Percentiles rank a stretch among this genome's conserved stretches.
Conservation (phyloP, 2,797 vertebrate species). For the Rhinella marina region DNA sequence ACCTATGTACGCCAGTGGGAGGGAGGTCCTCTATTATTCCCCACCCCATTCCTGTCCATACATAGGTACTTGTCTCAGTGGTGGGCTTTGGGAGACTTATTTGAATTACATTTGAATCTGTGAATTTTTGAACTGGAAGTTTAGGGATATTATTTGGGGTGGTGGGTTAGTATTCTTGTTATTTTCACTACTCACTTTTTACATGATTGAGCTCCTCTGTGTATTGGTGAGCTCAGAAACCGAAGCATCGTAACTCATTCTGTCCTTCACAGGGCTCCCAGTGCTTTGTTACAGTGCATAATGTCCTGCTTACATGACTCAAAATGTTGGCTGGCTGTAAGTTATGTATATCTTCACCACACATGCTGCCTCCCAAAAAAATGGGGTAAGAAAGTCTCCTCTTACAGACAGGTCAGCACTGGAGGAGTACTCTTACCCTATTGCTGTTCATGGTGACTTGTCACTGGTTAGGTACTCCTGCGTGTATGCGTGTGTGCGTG, state of each 20-base stretch:
- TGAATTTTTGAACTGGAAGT: conserved; percentile 93
- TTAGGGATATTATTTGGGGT: conserved; percentile 77
- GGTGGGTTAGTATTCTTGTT: conserved; percentile 63
- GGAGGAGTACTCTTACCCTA: not conserved
- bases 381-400: conserved; percentile 16
- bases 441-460: conserved; percentile 26
- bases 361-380: conserved; percentile 38
- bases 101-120: conserved; percentile 65
- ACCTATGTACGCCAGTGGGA: conserved; percentile 51
- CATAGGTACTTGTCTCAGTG: conserved; percentile 57
- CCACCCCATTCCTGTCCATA: conserved; percentile 31
- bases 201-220: conserved; percentile 36
- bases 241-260: conserved; percentile 13
- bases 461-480: conserved; percentile 45
- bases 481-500: not conserved
- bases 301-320: conserved; percentile 29
- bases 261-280: conserved; percentile 25
- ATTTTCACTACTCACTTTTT: conserved; percentile 47
- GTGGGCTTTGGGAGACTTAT: conserved; percentile 48
- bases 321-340: conserved; percentile 25
- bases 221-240: conserved; percentile 29
- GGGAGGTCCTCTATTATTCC: conserved; percentile 36
- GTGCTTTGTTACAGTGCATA: conserved; percentile 44
- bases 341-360: conserved; percentile 25
- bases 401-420: conserved; percentile 35